A percentile compares a stretch with the other conserved stretches of the same genome.
phyloP scores from a whole-genome alignment of 2,797 vertebrate species.

The Sparus aurata region DNA sequence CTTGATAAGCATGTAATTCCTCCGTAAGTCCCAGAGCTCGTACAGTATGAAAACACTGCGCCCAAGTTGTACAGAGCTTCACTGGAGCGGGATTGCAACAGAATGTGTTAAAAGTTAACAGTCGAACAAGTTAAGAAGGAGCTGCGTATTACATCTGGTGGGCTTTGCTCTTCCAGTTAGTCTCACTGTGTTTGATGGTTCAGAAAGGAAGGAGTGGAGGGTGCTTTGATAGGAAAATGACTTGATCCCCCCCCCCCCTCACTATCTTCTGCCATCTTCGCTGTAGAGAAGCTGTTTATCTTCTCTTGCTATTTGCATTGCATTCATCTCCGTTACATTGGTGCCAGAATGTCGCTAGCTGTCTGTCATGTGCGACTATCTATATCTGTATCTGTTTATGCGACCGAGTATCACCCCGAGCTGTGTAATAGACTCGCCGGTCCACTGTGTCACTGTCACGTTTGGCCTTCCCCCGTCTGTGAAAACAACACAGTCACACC shows the following conservation, averaged over 20 bases:
- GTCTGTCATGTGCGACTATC: neutral
- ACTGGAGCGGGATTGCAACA: neutral
- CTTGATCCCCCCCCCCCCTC: neutral
- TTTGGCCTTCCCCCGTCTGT: too few species aligned
- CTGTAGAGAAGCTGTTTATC: slow-evolving; percentile 7
- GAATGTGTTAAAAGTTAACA: slow-evolving; percentile 2
- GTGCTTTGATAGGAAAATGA: neutral
- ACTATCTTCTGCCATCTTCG: neutral
- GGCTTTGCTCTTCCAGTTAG: slow-evolving; percentile 9
- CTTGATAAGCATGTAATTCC: slow-evolving; percentile 49
- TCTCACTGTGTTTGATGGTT: neutral
- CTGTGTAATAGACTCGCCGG: too few species aligned
- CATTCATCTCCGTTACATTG: neutral
- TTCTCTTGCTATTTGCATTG: neutral
- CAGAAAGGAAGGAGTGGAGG: neutral
- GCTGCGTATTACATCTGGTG: neutral
- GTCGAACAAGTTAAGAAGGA: neutral
- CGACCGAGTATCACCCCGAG: neutral
- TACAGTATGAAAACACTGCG: slow-evolving; percentile 33
- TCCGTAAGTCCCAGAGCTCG: slow-evolving; percentile 42
- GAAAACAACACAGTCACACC: too few species aligned
- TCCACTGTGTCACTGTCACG: too few species aligned
- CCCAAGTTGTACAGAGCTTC: slow-evolving; percentile 5
- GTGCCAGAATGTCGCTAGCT: neutral
- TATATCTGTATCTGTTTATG: neutral